A percentile compares a stretch with the other conserved stretches of the same genome.
phyloP scores from a whole-genome alignment of 2,113 vertebrate genomes.

The Pluvianellus socialis region DNA sequence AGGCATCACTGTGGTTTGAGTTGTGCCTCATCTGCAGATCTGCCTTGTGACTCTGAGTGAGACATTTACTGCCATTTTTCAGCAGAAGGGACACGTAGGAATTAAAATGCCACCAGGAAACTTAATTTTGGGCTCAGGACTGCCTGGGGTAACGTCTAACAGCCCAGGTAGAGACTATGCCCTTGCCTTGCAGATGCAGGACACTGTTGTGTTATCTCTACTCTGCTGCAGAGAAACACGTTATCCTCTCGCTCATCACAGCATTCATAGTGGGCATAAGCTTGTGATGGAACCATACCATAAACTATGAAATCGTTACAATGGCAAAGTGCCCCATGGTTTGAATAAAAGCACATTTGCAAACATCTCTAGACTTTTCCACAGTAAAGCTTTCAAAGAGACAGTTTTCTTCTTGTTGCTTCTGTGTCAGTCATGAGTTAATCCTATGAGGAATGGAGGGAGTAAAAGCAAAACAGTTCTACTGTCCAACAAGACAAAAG shows the following conservation, averaged over 20 bases:
- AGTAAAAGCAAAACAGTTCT: neutral
- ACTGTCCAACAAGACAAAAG: neutral
- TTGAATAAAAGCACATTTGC: neutral
- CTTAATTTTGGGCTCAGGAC: neutral
- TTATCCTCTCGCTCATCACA: neutral
- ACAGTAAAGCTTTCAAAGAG: neutral
- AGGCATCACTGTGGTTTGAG: neutral
- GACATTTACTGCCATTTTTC: neutral
- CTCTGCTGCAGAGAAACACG: neutral
- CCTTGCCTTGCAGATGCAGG: neutral
- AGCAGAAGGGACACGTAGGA: neutral
- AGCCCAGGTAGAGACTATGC: neutral
- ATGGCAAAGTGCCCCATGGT: neutral
- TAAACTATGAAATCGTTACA: neutral
- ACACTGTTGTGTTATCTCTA: neutral
- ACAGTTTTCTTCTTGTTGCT: neutral
- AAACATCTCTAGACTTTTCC: neutral
- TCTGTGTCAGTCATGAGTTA: neutral
- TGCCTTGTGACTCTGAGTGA: neutral
- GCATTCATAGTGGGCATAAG: neutral
- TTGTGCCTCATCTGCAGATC: neutral
- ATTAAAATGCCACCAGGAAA: neutral
- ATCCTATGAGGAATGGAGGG: neutral
- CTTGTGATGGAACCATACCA: neutral
- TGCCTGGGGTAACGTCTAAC: neutral